Percentiles rank a stretch among this genome's conserved stretches.
Evolutionary conservation across 37 sponge, comb jelly and placozoan genomes (phyloP).

Genomic region (Oopsacas minuta): DNA sequence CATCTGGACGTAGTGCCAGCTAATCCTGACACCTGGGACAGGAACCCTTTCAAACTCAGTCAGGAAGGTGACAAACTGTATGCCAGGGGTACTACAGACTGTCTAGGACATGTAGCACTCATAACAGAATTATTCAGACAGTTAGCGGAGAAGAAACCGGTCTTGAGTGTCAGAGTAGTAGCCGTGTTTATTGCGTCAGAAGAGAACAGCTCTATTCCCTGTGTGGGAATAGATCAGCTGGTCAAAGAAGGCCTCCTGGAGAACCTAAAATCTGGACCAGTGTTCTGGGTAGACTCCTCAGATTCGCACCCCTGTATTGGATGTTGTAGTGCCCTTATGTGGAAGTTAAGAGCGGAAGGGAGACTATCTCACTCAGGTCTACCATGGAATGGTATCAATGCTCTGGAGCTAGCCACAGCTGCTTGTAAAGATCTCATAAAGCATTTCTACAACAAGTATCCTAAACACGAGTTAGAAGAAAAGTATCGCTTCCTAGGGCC

Average conservation of each 20-base stretch:
- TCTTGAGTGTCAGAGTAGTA: conserved; percentile 34
- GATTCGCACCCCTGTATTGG: conserved; percentile 57
- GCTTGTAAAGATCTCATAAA: conserved; percentile 33
- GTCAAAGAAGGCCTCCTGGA: conserved; percentile 49
- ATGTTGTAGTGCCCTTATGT: conserved; percentile 29
- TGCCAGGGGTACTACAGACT: conserved; percentile 63
- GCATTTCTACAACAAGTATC: conserved; percentile 49
- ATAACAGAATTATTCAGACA: conserved; percentile 60
- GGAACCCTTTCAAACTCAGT: conserved; percentile 48
- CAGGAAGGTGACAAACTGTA: conserved; percentile 64
- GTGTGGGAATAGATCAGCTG: conserved; percentile 57
- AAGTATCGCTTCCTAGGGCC: conserved; percentile 45
- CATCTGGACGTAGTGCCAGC: conserved; percentile 68
- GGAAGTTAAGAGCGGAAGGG: conserved; percentile 43
- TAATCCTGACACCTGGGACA: conserved; percentile 64
- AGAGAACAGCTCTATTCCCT: conserved; percentile 40
- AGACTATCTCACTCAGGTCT: conserved; percentile 67
- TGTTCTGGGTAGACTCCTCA: conserved; percentile 62
- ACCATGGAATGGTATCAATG: conserved; percentile 64
- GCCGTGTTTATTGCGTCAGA: conserved; percentile 66
- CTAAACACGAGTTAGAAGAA: conserved; percentile 40
- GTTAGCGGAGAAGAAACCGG: conserved; percentile 50
- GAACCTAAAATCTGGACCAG: conserved; percentile 40
- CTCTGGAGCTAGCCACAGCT: conserved; percentile 43
- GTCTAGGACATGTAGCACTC: conserved; percentile 64